Evolutionary conservation across 2,113 vertebrate species (phyloP).

Genomic region (Machaerirhynchus nigripectus): DNA sequence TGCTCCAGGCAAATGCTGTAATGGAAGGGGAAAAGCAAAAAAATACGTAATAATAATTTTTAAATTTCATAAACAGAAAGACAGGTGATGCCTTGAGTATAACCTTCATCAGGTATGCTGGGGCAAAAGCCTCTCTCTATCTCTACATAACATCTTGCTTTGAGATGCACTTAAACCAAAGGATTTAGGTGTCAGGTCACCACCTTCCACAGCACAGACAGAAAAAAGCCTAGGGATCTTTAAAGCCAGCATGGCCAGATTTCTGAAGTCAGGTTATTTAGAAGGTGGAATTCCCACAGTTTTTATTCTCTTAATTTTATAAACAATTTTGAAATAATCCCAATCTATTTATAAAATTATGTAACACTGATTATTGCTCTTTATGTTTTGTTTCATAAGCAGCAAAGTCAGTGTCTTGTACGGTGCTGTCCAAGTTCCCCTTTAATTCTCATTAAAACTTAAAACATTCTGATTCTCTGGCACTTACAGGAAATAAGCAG

Average conservation of each 20-base stretch:
- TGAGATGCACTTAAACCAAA: background rate
- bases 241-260: background rate
- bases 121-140: background rate
- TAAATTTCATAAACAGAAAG: background rate
- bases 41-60: background rate
- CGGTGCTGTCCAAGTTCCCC: background rate
- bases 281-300: background rate
- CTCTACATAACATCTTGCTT: background rate
- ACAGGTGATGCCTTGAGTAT: background rate
- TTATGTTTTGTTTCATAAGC: background rate
- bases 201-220: background rate
- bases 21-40: background rate
- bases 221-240: background rate
- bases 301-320: background rate
- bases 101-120: background rate
- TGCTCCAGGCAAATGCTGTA: background rate
- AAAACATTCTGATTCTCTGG: background rate
- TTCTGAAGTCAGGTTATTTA: background rate
- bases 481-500: background rate
- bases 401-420: background rate
- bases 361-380: background rate
- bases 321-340: background rate
- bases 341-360: background rate
- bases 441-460: background rate
- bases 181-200: background rate